Conservation (phyloP, 2,888 invertebrate genomes). For the Ypsolopha sequella region DNA sequence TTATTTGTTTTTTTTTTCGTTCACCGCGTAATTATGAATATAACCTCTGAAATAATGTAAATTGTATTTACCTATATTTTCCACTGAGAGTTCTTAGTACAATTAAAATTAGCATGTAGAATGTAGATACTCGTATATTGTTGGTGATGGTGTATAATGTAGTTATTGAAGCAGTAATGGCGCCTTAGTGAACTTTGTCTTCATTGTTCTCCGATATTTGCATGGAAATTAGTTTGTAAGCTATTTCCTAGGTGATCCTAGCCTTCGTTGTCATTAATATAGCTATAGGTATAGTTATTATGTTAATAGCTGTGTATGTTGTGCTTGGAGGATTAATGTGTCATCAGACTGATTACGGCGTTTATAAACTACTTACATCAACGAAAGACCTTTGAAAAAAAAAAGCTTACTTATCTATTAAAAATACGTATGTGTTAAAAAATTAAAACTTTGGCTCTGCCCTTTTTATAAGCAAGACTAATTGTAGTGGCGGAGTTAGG, state of each 20-base stretch:
- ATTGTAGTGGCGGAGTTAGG: too few relatives aligned
- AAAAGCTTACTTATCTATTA: too few relatives aligned
- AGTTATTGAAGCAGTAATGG: neutral
- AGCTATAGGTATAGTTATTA: neutral
- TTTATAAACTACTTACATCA: too few relatives aligned
- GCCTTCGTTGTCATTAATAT: slow-evolving; percentile 20
- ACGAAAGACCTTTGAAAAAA: too few relatives aligned
- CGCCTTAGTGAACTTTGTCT: slow-evolving; percentile 25
- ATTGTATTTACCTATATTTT: too few relatives aligned
- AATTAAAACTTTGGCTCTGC: too few relatives aligned
- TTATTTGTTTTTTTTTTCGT: too few relatives aligned
- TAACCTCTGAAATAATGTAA: too few relatives aligned
- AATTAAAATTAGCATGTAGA: neutral
- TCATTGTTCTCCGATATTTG: slow-evolving; percentile 41
- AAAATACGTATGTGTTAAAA: too few relatives aligned
- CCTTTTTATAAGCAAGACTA: too few relatives aligned
- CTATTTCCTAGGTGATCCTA: slow-evolving; percentile 24
- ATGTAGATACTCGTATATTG: neutral
- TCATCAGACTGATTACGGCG: neutral
- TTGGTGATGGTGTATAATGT: neutral
- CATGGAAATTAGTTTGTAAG: slow-evolving; percentile 50
- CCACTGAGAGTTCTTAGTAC: neutral
- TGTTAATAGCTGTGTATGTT: neutral
- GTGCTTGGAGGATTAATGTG: neutral
- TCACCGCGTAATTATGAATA: too few relatives aligned